Percentiles rank a stretch among this genome's conserved stretches.
Conservation (phyloP, 2,797 vertebrate genomes). For the Pseudopleuronectes americanus region DNA sequence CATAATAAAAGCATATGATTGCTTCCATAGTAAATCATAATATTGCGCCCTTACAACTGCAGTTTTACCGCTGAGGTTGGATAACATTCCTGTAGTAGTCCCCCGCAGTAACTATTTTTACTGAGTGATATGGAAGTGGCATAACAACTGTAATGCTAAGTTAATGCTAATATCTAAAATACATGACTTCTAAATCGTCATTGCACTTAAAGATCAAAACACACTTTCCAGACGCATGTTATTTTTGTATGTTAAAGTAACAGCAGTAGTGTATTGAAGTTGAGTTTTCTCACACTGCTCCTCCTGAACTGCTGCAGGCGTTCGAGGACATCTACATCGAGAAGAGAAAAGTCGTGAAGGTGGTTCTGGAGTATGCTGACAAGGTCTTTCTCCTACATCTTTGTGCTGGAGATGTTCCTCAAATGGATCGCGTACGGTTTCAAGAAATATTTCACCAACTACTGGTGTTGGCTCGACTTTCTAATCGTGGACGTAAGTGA, state of each 20-base stretch:
- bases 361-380: slow-evolving; percentile 91
- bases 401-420: slow-evolving; percentile 96
- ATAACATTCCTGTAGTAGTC: not conserved
- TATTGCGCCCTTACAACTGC: too few species aligned
- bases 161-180: too few species aligned
- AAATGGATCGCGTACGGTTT: slow-evolving; percentile 98
- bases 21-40: too few species aligned
- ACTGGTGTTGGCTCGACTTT: slow-evolving; percentile 99
- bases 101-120: not conserved
- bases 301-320: slow-evolving; percentile 81
- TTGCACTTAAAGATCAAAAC: too few species aligned
- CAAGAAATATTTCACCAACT: slow-evolving; percentile 96
- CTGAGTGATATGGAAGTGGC: too few species aligned
- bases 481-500: slow-evolving; percentile 98
- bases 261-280: not conserved
- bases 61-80: not conserved
- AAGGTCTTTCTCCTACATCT: slow-evolving; percentile 97
- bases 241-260: not conserved
- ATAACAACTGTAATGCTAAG: too few species aligned
- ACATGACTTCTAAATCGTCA: too few species aligned
- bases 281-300: not conserved
- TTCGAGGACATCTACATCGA: slow-evolving; percentile 99
- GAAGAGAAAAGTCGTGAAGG: slow-evolving; percentile 91
- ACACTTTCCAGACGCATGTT: too few species aligned
- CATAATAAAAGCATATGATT: too few species aligned